Conservation (phyloP, 2,113 vertebrate genomes). For the Pedionomus torquatus region DNA sequence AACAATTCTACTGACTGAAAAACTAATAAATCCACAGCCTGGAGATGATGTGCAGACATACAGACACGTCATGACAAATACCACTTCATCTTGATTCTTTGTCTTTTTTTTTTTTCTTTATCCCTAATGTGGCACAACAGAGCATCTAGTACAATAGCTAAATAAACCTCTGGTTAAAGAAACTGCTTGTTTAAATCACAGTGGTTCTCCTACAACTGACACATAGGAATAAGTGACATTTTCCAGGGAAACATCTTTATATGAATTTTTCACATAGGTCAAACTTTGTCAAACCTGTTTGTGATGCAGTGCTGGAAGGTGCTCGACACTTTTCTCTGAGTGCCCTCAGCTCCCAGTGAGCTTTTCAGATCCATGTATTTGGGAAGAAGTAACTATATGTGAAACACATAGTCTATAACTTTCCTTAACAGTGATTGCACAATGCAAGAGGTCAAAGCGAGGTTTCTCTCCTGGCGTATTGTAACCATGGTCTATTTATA, state of each 20-base stretch:
- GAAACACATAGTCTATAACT: background rate
- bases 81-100: constrained; percentile 15
- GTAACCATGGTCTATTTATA: constrained; percentile 43
- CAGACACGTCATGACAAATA: constrained; percentile 35
- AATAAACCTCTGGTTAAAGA: background rate
- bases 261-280: background rate
- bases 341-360: background rate
- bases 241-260: background rate
- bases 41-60: constrained; percentile 49
- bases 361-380: background rate
- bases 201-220: background rate
- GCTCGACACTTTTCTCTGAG: background rate
- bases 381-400: background rate
- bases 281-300: background rate
- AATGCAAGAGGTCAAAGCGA: constrained; percentile 47
- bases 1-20: constrained; percentile 9
- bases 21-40: constrained; percentile 28
- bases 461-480: constrained; percentile 18
- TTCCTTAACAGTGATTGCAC: constrained; percentile 18
- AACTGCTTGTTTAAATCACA: background rate
- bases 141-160: background rate
- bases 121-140: background rate
- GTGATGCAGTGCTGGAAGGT: background rate
- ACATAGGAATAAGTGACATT: background rate
- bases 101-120: background rate